phyloP scores from a whole-genome alignment of 1,140 invertebrate species.

The Atopsyche davidsoni region DNA sequence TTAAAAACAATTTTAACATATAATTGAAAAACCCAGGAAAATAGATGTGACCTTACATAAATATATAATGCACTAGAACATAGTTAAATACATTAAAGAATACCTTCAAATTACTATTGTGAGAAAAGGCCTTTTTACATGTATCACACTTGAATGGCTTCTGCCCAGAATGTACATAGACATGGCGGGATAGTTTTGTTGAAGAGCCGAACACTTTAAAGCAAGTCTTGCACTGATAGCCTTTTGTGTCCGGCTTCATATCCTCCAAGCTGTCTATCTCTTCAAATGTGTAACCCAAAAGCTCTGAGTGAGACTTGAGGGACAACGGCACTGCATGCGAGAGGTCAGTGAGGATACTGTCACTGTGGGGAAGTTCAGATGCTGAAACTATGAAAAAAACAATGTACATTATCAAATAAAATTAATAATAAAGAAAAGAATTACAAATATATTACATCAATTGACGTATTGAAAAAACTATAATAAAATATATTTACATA shows the following conservation, averaged over 20 bases:
- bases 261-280: conserved; percentile 15
- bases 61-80: too few relatives aligned
- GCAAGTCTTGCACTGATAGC: conserved; percentile 26
- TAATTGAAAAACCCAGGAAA: not conserved
- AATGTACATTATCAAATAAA: too few relatives aligned
- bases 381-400: conserved; percentile 19
- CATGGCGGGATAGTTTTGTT: conserved; percentile 24
- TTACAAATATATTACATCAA: too few relatives aligned
- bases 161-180: conserved; percentile 24
- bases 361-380: conserved; percentile 18
- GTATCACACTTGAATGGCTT: conserved; percentile 27
- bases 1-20: not conserved
- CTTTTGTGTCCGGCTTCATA: conserved; percentile 16
- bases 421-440: too few relatives aligned
- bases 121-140: conserved; percentile 28
- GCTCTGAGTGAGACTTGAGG: conserved; percentile 15
- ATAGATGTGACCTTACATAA: too few relatives aligned
- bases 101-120: conserved; percentile 31
- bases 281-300: conserved; percentile 16
- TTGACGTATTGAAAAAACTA: too few relatives aligned
- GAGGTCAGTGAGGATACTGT: conserved; percentile 23
- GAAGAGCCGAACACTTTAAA: conserved; percentile 24
- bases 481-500: conserved; percentile 3
- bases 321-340: conserved; percentile 22
- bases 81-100: not conserved